Base-by-base conservation (phyloP, 2,797 vertebrate species). In the Peromyscus nudipes region DNA sequence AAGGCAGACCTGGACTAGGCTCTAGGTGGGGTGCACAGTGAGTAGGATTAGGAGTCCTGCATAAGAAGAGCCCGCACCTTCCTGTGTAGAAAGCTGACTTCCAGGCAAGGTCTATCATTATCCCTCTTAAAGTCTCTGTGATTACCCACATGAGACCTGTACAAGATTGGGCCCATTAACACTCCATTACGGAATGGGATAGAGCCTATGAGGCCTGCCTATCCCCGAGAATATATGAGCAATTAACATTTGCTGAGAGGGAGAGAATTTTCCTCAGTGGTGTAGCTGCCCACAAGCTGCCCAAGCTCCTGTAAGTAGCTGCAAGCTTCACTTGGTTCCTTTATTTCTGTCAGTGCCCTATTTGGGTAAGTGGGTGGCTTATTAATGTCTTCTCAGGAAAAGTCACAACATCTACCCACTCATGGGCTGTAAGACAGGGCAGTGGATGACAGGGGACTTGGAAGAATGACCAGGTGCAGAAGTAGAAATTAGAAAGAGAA, bases 401-500 rank as follows among this genome's bases (percentile, higher is more conserved):
- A 23, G 76, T 27, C 62, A 34, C 49, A 40, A 46, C 25, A 67
- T 8, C 13, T 0, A 2, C 6, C 8, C 7, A 64, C 29, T 49
- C 2, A 0, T 17, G 11, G 34, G 67, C 60, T 87, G 0, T 64
- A 13, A 89, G 14, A 13, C 16, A 52, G 46, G 37, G 52, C 64
- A 40, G 27, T n/a, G 34, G 60, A 13, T 11, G 10, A 89, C 8
- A 8, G 34, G 77, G 52, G 71, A 55, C 34, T 71, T 49, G 43
- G 60, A 65, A 83, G 46, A 81, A 65, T 73, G 40, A 52, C 67
- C 86, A 92, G 88, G 9, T 67, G 13, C 31, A 75, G 46, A 73
- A 84, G 46, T 2, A 95, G 52, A 64, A 88, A 71, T 64, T 76
- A 60, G 60, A 83, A 81, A 87, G 84, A 73, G 92, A 94, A 85